Evolutionary conservation across 2,797 vertebrate species (phyloP).

Genomic region (Scarus forsteni): DNA sequence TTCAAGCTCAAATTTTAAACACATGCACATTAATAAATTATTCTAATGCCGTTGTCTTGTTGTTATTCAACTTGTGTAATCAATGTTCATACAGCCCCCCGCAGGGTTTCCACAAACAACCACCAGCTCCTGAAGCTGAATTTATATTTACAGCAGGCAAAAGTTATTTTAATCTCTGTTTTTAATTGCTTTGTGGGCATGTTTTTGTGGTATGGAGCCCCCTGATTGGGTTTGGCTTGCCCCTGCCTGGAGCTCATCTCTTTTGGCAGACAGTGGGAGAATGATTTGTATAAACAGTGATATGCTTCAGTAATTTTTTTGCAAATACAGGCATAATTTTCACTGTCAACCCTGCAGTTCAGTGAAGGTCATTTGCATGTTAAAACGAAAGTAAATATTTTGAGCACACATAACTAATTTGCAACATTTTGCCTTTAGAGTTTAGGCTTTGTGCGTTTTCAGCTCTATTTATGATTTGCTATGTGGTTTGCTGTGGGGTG

Average conservation of each 20-base stretch:
- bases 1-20: background rate
- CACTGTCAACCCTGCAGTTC: slow-evolving; percentile 34
- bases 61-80: slow-evolving; percentile 1
- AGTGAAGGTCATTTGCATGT: slow-evolving; percentile 53
- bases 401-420: slow-evolving; percentile 21
- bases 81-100: background rate
- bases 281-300: slow-evolving; percentile 40
- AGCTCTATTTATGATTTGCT: background rate
- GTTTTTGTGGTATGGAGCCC: slow-evolving; percentile 19
- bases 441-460: slow-evolving; percentile 6
- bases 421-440: slow-evolving; percentile 13
- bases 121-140: background rate
- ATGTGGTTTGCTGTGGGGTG: background rate
- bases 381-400: slow-evolving; percentile 38
- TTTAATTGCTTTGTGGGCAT: slow-evolving; percentile 21
- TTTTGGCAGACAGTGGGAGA: slow-evolving; percentile 37
- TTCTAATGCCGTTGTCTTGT: background rate
- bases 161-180: slow-evolving; percentile 15
- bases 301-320: slow-evolving; percentile 35
- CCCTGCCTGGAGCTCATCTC: slow-evolving; percentile 15
- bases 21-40: background rate
- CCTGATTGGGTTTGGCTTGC: slow-evolving; percentile 8
- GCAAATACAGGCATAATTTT: slow-evolving; percentile 39
- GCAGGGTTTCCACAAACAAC: background rate
- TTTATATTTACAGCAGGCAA: slow-evolving; percentile 21